Conservation (phyloP, 2,888 invertebrate genomes). For the Drosophila trichaetosa region DNA sequence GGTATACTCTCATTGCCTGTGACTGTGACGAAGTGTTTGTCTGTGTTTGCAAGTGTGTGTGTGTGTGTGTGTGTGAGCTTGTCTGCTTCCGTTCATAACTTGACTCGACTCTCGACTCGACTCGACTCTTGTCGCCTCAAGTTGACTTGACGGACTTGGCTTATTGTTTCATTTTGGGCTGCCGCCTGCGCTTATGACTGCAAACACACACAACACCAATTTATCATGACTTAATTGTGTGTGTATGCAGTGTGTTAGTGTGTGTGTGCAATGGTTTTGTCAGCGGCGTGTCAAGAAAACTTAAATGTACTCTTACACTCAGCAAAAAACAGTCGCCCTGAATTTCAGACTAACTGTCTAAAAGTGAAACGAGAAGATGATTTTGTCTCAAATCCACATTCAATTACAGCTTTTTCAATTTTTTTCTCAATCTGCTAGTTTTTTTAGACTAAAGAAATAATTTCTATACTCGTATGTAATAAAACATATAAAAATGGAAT, state of each 20-base stretch:
- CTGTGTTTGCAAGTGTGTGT: slow-evolving; percentile 19
- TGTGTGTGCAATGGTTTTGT: slow-evolving; percentile 55
- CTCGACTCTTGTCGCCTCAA: slow-evolving; percentile 76
- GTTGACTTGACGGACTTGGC: slow-evolving; percentile 79
- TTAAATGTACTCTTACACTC: slow-evolving; percentile 47
- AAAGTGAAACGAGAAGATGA: slow-evolving; percentile 86
- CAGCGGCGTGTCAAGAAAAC: slow-evolving; percentile 72
- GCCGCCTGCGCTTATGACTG: slow-evolving; percentile 67
- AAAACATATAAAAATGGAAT: background rate
- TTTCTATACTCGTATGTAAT: background rate
- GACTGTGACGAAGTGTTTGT: slow-evolving; percentile 69
- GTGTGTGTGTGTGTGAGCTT: slow-evolving; percentile 35
- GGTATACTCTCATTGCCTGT: slow-evolving; percentile 74
- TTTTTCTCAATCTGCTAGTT: slow-evolving; percentile 88
- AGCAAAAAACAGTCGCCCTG: background rate
- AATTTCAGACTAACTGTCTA: slow-evolving; percentile 56
- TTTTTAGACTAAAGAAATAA: slow-evolving; percentile 85
- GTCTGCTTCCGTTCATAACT: slow-evolving; percentile 63
- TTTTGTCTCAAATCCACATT: slow-evolving; percentile 88
- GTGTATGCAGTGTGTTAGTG: slow-evolving; percentile 30
- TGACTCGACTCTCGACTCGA: slow-evolving; percentile 48
- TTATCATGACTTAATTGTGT: slow-evolving; percentile 80
- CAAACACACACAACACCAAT: slow-evolving; percentile 77
- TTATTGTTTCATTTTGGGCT: slow-evolving; percentile 79
- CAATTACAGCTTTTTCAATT: slow-evolving; percentile 86